Base-by-base conservation (phyloP, 2,797 vertebrate species). In the Anniella stebbinsi region DNA sequence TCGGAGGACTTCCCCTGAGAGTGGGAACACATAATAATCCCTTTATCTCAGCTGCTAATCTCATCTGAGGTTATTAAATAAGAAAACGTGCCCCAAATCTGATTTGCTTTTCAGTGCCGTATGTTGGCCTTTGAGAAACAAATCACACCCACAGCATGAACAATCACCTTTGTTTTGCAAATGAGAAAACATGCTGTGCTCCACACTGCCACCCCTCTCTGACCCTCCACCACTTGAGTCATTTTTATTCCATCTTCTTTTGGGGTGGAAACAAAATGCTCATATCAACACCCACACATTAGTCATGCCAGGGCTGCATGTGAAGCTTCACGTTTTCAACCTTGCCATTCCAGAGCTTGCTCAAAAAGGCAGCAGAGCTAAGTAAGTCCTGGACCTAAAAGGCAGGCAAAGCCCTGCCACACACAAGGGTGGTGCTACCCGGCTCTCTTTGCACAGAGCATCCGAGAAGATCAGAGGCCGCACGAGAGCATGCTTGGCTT, bases 11-110 rank as follows among this genome's bases (percentile, higher is more conserved):
- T 67, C 41, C 73, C 82, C 57, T 48, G 38, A 78, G 73, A 57
- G 81, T 2, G 75, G 48, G 60, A 69, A 15, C 70, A 25, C 66
- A 69, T 89, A 89, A 88, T 82, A 60, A 48, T n/a, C 70, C 8
- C 45, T 78, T 84, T 84, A 78, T 89, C 72, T 84, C 73, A 36
- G 30, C 12, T 36, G 60, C 73, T 77, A 51, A 84, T 84, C 80
- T 36, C 41, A 69, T 28, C 33, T 48, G 45, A 78, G n/a, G n/a
- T 84, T 84, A 41, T 67, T 89, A 77, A 78, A 69, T n/a, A 80
- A 85, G 30, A 75, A 45, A 28, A 67, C 21, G 7, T 13, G 25
- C 38, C 66, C 75, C 48, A 57, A 80, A 80, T 86, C 88, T 75
- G 57, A 57, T 80, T 86, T 85, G 66, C 36, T 38, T 89, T 80